A percentile compares a stretch with the other conserved stretches of the same genome.
phyloP scores from a whole-genome alignment of 2,113 vertebrate species.

The Blennius ocellaris region DNA sequence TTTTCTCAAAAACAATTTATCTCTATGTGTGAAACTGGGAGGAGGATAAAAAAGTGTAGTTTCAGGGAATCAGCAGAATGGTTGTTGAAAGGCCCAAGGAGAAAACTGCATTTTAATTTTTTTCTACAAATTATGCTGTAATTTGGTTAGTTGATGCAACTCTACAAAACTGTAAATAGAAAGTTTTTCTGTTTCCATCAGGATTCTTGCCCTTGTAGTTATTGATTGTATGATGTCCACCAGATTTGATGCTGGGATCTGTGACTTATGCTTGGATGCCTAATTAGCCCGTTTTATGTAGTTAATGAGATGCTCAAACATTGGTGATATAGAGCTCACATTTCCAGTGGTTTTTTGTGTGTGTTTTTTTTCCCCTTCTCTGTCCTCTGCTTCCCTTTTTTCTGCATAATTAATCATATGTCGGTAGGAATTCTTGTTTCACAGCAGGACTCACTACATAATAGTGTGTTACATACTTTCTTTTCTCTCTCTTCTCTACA shows the following conservation, averaged over 20 bases:
- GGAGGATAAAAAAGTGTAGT: neutral
- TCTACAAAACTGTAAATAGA: neutral
- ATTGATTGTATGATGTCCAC: constrained; percentile 42
- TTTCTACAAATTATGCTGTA: constrained; percentile 4
- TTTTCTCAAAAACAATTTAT: constrained; percentile 18
- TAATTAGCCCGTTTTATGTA: constrained; percentile 89
- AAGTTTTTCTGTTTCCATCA: constrained; percentile 44
- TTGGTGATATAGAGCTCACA: constrained; percentile 43
- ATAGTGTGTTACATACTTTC: constrained; percentile 89
- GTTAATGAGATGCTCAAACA: constrained; percentile 91
- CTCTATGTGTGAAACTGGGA: constrained; percentile 1
- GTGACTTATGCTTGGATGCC: constrained; percentile 77
- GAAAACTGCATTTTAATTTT: constrained; percentile 37
- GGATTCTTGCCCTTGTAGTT: constrained; percentile 33
- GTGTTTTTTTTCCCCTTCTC: constrained; percentile 25
- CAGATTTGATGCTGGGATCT: constrained; percentile 51
- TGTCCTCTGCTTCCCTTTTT: constrained; percentile 43
- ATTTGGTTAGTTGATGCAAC: constrained; percentile 17
- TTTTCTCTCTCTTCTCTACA: constrained; percentile 84
- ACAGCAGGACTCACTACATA: constrained; percentile 89
- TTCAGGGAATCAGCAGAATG: constrained; percentile 18
- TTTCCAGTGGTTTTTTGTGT: neutral
- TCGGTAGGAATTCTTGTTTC: constrained; percentile 91
- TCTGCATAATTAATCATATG: constrained; percentile 93
- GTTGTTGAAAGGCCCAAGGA: constrained; percentile 12